Evolutionary conservation across 1,140 invertebrate genomes (phyloP), one percentile per base, ranked within the genome.

Genomic region (Ooceraea biroi): DNA sequence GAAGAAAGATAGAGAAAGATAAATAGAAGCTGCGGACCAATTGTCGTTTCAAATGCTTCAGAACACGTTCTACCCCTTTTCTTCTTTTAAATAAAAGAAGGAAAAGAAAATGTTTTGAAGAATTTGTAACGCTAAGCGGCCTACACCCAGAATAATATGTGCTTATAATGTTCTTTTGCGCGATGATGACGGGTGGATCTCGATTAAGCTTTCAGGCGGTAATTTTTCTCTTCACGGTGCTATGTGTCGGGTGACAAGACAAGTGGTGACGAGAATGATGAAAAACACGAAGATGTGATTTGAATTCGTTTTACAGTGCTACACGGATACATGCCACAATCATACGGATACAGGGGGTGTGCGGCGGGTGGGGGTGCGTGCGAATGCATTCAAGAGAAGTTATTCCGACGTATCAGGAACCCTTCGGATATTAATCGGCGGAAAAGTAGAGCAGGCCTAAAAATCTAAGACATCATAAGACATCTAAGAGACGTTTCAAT

Each of bases 271-370:
- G 52, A 50, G 57, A 44, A 89, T 50, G 60, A 66, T 76, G 19
- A 82, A 36, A 55, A 46, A 19, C 73, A 68, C n/a, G 76, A 72
- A 46, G 71, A 74, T n/a, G 22, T 76, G 41, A 74, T 44, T 60
- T 60, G 57, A 57, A 44, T 44, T 57, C 50, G 10, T n/a, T 57
- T 90, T 90, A 84, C 65, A 84, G 78, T 86, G 8, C 88, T 86
- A 86, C 84, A 90, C 87, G 86, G 77, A 88, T 78, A 89, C 91
- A 93, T 92, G 91, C 91, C 74, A 91, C 88, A 86, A 73, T 91
- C 80, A 89, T 83, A 65, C 82, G 84, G 84, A 90, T 65, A 83
- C 52, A 25, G 83, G 76, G 65, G 22, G 7, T 44, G 65, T 11
- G n/a, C 8, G n/a, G 36, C 50, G 58, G 0, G 11, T 17, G 84